Evolutionary conservation across 2,797 vertebrate species (phyloP), one percentile per base, ranked within the genome.

Genomic region (Lacerta agilis): DNA sequence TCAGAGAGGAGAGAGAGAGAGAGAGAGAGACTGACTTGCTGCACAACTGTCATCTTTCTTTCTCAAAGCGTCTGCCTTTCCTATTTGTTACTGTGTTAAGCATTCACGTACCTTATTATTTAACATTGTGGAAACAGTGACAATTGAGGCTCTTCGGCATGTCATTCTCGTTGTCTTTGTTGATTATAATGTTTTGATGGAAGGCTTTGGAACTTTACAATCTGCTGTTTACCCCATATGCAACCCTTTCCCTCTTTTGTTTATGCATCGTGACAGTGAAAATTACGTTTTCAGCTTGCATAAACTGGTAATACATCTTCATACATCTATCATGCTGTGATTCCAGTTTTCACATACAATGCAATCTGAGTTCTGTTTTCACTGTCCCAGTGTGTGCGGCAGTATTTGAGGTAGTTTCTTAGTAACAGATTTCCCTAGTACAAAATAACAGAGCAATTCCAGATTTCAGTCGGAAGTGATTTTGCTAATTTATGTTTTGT

Each of bases 401-500:
- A 45, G 20, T 76, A 66, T 87, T 25, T 43, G 38, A 75, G 20
- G 33, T 38, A 49, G 33, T 82, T 82, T 66, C 58, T 67, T 82
- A 20, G n/a, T 55, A 83, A 77, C 45, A n/a, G n/a, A 38, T 88
- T 79, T 72, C 75, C 23, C 33, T 83, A 11, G 13, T 72, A 71
- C 25, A 69, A 29, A 83, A 27, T 88, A 78, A 25, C 45, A 71
- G 33, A 78, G 76, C 36, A 67, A 29, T 86, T 78, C 17, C 75
- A 86, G 29, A 66, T 55, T 49, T 36, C 64, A 69, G 13, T 79
- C 76, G 76, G 10, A 49, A 79, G 11, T 79, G 64, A 49, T 86
- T 86, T 79, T 86, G 75, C 41, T 69, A 67, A 36, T 79, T 43
- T 41, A 67, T 66, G 18, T 67, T 86, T 66, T 86, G 33, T 49